Conservation (phyloP, 1,140 invertebrate genomes). For the Babylonia areolata region DNA sequence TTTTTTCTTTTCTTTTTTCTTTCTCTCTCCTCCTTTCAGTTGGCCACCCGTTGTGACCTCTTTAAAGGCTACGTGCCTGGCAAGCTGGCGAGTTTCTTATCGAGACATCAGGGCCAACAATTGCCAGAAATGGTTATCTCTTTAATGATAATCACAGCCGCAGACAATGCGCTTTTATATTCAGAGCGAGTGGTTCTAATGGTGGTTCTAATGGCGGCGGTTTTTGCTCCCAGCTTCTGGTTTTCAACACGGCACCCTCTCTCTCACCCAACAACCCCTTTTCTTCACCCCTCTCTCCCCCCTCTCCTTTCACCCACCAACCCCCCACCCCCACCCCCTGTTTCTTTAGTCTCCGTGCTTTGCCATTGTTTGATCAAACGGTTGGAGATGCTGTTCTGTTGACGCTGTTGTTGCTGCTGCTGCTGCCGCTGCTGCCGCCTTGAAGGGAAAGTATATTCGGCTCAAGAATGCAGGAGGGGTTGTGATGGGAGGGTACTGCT, state of each 20-base stretch:
- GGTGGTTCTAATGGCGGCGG: background rate
- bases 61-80: background rate
- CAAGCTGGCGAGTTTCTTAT: background rate
- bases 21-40: background rate
- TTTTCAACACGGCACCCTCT: background rate
- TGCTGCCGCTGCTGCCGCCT: too few relatives aligned
- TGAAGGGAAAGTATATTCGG: too few relatives aligned
- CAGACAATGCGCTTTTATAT: background rate
- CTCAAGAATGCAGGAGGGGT: too few relatives aligned
- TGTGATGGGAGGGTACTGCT: too few relatives aligned
- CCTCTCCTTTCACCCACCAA: too few relatives aligned
- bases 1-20: background rate
- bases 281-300: too few relatives aligned
- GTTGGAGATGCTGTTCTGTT: too few relatives aligned
- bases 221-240: background rate
- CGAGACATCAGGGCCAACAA: background rate
- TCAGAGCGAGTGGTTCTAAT: background rate
- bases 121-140: background rate
- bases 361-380: too few relatives aligned
- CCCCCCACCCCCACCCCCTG: too few relatives aligned
- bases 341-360: too few relatives aligned
- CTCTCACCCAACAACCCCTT: too few relatives aligned
- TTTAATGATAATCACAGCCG: background rate
- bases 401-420: too few relatives aligned
- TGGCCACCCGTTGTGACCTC: background rate